Conservation (phyloP, 2,113 vertebrate genomes). For the Anas platyrhynchos region DNA sequence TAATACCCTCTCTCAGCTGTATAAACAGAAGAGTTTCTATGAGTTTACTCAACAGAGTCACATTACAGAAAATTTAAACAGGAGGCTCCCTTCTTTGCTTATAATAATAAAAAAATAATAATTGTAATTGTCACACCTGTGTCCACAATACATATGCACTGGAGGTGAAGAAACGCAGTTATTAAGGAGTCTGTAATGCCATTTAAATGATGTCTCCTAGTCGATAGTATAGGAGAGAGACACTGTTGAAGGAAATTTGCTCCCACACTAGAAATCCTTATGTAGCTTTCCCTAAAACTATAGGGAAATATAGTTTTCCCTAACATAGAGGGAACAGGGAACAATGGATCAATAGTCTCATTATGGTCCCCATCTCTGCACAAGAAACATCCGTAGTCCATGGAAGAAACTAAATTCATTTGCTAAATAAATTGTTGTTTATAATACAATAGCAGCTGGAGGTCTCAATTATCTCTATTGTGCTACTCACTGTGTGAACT, state of each 20-base stretch:
- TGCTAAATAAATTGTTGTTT: background rate
- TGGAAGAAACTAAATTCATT: background rate
- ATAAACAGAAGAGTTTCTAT: background rate
- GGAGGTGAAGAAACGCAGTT: background rate
- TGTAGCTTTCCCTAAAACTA: background rate
- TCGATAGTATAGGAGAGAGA: background rate
- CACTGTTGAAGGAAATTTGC: background rate
- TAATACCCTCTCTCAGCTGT: background rate
- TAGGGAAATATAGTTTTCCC: background rate
- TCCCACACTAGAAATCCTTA: background rate
- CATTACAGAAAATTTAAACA: background rate
- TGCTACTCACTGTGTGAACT: background rate
- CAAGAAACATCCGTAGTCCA: background rate
- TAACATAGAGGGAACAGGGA: background rate
- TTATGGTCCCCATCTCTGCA: background rate
- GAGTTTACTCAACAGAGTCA: background rate
- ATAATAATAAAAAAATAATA: background rate
- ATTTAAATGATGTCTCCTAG: background rate
- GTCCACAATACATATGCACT: background rate
- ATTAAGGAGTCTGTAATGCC: background rate
- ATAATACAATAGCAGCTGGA: background rate
- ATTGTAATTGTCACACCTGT: background rate
- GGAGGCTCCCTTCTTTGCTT: background rate
- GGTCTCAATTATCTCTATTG: background rate
- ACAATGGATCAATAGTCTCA: background rate